Evolutionary conservation across 2,888 invertebrate genomes (phyloP).

Genomic region (Aquatica leii): DNA sequence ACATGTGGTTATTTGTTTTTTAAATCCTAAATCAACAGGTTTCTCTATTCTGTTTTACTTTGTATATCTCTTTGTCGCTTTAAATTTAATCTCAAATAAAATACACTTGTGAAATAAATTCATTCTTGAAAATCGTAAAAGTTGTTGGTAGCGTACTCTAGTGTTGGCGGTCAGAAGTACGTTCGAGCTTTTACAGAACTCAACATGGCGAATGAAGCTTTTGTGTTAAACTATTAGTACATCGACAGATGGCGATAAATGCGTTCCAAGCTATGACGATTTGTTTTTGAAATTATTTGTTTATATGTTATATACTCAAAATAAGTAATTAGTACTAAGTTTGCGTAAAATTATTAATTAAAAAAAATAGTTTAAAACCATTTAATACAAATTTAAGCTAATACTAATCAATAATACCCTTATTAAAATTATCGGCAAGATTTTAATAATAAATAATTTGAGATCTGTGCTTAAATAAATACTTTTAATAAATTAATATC

Average conservation of each 20-base stretch:
- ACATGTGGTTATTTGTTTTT: conserved; percentile 53
- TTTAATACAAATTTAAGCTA: too few species aligned
- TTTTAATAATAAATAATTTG: too few species aligned
- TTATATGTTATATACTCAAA: too few species aligned
- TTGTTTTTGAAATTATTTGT: too few species aligned
- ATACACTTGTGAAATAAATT: conserved; percentile 43
- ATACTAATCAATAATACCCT: too few species aligned
- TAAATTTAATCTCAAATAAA: conserved; percentile 45
- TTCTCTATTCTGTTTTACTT: conserved; percentile 35
- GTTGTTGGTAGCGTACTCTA: conserved; percentile 26
- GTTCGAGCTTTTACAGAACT: conserved; percentile 7
- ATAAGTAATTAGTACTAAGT: too few species aligned
- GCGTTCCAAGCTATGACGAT: background rate
- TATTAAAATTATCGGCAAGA: too few species aligned
- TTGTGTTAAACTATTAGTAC: background rate
- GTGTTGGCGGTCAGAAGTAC: conserved; percentile 13
- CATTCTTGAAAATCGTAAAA: background rate
- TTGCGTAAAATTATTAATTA: too few species aligned
- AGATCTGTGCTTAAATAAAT: too few species aligned
- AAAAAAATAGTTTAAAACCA: too few species aligned
- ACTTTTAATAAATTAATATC: background rate
- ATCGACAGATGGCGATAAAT: conserved; percentile 2
- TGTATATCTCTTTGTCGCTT: conserved; percentile 35
- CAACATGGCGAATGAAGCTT: conserved; percentile 5
- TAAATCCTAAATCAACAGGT: conserved; percentile 51